Evolutionary conservation across 2,113 vertebrate species (phyloP).

Genomic region (Callipepla squamata): DNA sequence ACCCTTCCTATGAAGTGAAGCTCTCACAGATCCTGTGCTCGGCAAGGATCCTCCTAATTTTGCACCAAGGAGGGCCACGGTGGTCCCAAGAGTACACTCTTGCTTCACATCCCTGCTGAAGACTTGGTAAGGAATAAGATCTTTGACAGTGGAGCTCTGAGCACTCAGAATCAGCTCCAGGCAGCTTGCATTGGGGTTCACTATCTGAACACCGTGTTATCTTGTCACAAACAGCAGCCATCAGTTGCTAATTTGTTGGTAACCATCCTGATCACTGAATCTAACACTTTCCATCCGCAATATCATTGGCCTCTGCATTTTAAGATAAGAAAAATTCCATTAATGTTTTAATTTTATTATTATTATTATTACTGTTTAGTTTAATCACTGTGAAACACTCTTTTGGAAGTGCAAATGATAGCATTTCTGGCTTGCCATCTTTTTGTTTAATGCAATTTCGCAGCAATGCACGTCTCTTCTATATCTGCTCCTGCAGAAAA

Average conservation of each 20-base stretch:
- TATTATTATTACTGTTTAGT: not conserved
- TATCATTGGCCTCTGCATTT: not conserved
- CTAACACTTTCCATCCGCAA: not conserved
- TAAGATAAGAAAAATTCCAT: not conserved
- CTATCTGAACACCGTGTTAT: not conserved
- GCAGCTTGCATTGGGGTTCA: not conserved
- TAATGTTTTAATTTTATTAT: not conserved
- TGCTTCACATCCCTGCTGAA: not conserved
- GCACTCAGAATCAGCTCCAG: not conserved
- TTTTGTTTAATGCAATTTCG: not conserved
- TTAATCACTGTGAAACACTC: not conserved
- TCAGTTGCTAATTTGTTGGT: not conserved
- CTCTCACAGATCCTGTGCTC: not conserved
- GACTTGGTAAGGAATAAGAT: not conserved
- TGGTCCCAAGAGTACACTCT: not conserved
- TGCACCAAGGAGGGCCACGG: not conserved
- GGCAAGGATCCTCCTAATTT: not conserved
- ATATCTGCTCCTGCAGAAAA: not conserved
- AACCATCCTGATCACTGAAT: not conserved
- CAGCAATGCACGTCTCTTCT: not conserved
- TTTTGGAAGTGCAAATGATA: not conserved
- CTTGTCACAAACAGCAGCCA: not conserved
- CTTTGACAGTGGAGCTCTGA: not conserved
- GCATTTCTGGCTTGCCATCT: not conserved
- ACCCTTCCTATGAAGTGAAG: fast-evolving